phyloP scores from a whole-genome alignment of 2,113 vertebrate species.

The Dicentrarchus labrax region DNA sequence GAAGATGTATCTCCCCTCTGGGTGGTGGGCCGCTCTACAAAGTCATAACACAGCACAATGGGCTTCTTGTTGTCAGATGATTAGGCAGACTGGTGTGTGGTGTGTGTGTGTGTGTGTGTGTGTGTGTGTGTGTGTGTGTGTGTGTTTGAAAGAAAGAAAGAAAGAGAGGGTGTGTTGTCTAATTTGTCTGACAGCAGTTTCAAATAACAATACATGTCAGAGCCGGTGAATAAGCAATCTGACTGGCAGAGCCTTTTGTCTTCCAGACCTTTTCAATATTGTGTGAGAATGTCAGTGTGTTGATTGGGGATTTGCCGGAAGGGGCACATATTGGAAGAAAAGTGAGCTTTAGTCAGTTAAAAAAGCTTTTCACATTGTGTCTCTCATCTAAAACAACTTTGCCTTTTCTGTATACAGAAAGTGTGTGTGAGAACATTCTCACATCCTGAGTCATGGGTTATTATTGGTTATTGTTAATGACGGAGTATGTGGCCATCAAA shows the following conservation, averaged over 20 bases:
- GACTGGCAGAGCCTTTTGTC: constrained; percentile 74
- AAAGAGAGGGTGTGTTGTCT: constrained; percentile 33
- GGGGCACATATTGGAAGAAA: constrained; percentile 51
- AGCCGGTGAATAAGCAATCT: constrained; percentile 68
- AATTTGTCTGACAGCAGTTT: constrained; percentile 77
- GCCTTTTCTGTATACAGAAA: constrained; percentile 8
- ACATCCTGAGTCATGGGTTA: constrained; percentile 35
- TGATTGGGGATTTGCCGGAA: constrained; percentile 73
- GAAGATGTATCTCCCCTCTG: constrained; percentile 65
- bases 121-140: background rate
- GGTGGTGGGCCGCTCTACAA: constrained; percentile 70
- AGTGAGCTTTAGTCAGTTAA: constrained; percentile 56
- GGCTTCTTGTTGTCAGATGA: constrained; percentile 80
- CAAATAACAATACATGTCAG: constrained; percentile 80
- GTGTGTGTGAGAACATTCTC: constrained; percentile 20
- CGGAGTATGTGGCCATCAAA: constrained; percentile 33
- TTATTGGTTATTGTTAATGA: constrained; percentile 58
- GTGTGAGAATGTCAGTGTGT: constrained; percentile 70
- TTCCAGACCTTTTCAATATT: constrained; percentile 73
- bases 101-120: constrained; percentile 25
- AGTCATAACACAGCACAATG: constrained; percentile 79
- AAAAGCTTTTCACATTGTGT: constrained; percentile 37
- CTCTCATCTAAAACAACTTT: constrained; percentile 46
- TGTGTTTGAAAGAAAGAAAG: background rate
- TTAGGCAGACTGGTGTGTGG: constrained; percentile 61